Evolutionary conservation across 1,140 invertebrate genomes (phyloP).

Genomic region (Drosophila nannoptera): DNA sequence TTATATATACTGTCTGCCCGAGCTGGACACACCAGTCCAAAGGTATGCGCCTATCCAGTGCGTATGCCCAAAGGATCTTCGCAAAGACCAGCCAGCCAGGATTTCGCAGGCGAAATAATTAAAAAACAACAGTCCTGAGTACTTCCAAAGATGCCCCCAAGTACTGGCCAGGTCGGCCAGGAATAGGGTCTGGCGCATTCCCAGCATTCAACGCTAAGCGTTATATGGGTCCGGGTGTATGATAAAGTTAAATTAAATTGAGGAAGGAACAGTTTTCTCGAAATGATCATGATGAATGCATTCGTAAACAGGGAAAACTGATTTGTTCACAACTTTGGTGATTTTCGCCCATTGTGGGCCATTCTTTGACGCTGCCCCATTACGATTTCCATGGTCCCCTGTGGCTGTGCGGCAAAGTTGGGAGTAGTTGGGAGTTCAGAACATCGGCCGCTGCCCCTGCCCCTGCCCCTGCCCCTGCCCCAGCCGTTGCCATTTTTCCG

Average conservation of each 20-base stretch:
- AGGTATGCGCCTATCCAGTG: too few species aligned
- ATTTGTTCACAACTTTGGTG: slow-evolving; percentile 60
- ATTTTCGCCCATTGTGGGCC: slow-evolving; percentile 46
- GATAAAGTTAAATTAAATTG: slow-evolving; percentile 19
- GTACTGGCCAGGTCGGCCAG: not conserved
- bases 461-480: too few species aligned
- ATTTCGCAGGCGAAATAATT: too few species aligned
- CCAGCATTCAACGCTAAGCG: not conserved
- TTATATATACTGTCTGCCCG: slow-evolving; percentile 15
- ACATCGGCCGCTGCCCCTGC: not conserved
- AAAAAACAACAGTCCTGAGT: too few species aligned
- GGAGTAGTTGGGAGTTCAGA: slow-evolving; percentile 9
- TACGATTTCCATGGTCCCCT: slow-evolving; percentile 17
- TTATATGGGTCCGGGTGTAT: not conserved
- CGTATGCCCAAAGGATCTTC: too few species aligned
- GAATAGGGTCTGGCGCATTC: not conserved
- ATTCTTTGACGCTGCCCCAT: slow-evolving; percentile 15
- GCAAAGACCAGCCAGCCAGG: too few species aligned
- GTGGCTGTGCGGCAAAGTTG: slow-evolving; percentile 1
- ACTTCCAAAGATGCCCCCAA: too few species aligned
- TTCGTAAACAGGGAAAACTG: slow-evolving; percentile 41
- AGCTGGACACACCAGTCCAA: not conserved
- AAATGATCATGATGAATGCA: slow-evolving; percentile 64
- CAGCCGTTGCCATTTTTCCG: slow-evolving; percentile 38
- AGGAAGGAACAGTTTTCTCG: slow-evolving; percentile 3